phyloP scores from a whole-genome alignment of 2,113 vertebrate genomes.

The Phaetusa simplex region DNA sequence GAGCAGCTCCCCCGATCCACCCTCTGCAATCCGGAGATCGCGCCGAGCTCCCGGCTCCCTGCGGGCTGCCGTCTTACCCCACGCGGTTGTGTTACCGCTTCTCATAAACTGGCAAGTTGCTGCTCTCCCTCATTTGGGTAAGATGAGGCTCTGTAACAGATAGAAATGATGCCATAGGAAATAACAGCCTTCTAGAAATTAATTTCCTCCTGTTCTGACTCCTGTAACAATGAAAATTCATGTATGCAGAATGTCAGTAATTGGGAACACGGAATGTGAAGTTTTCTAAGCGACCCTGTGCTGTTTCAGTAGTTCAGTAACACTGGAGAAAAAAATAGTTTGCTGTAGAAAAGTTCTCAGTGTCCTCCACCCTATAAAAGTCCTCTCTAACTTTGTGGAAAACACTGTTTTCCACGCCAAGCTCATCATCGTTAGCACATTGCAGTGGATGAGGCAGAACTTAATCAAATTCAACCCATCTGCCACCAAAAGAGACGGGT shows the following conservation, averaged over 20 bases:
- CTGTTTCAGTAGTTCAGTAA: background rate
- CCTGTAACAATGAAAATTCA: background rate
- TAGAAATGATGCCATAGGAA: background rate
- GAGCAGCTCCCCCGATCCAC: too few species aligned
- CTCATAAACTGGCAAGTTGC: background rate
- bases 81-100: rapidly evolving
- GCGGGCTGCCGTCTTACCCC: rapidly evolving
- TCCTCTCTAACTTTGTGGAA: background rate
- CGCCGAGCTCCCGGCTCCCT: background rate
- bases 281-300: background rate
- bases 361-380: background rate
- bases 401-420: background rate
- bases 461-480: background rate
- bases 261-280: background rate
- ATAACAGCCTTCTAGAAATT: background rate
- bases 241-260: background rate
- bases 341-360: background rate
- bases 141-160: background rate
- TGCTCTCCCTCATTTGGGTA: background rate
- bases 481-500: background rate
- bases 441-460: background rate
- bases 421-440: background rate
- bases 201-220: background rate
- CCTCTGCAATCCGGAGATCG: rapidly evolving
- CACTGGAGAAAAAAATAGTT: background rate